Percentiles rank a stretch among this genome's conserved stretches.
These are phyloP conservation scores for Hipparchia sbordonii DNA, from an alignment of 2,888 invertebrate genomes.

Conservation along the genomic window DNA sequence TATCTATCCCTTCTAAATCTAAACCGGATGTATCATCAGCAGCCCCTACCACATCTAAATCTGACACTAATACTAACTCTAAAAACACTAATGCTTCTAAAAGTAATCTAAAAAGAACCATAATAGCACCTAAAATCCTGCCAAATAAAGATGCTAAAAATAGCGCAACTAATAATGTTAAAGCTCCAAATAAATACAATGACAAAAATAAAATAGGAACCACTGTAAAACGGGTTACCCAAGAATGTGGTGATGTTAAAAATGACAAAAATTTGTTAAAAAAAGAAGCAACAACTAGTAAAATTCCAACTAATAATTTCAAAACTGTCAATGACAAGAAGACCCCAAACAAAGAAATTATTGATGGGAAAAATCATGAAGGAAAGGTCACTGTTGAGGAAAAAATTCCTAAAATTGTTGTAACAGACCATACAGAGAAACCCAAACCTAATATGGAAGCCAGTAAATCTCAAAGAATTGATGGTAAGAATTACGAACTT, in stretches of 20 bases:
- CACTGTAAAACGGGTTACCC: conserved; percentile 2
- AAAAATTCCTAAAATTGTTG: not conserved
- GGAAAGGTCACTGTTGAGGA: conserved; percentile 7
- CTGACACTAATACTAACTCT: conserved; percentile 25
- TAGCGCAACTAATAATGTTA: not conserved
- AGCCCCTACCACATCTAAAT: conserved; percentile 32
- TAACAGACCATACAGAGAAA: not conserved
- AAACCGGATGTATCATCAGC: conserved; percentile 24
- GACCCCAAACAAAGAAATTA: not conserved
- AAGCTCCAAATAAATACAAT: conserved; percentile 3
- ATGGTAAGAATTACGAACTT: conserved; percentile 13
- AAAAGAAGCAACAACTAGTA: not conserved
- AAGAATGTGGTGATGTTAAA: conserved; percentile 13
- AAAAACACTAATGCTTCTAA: conserved; percentile 40
- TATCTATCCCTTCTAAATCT: conserved; percentile 35
- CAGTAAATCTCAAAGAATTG: not conserved
- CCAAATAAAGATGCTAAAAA: conserved; percentile 10
- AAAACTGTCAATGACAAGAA: not conserved
- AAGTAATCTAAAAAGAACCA: conserved; percentile 49
- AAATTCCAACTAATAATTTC: not conserved
- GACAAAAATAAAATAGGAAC: not conserved
- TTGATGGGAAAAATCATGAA: not conserved
- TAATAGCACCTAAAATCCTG: conserved; percentile 43
- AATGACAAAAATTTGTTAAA: conserved; percentile 3
- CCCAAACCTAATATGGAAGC: not conserved